phyloP scores from a whole-genome alignment of 2,888 invertebrate species.

The Rhingia rostrata region DNA sequence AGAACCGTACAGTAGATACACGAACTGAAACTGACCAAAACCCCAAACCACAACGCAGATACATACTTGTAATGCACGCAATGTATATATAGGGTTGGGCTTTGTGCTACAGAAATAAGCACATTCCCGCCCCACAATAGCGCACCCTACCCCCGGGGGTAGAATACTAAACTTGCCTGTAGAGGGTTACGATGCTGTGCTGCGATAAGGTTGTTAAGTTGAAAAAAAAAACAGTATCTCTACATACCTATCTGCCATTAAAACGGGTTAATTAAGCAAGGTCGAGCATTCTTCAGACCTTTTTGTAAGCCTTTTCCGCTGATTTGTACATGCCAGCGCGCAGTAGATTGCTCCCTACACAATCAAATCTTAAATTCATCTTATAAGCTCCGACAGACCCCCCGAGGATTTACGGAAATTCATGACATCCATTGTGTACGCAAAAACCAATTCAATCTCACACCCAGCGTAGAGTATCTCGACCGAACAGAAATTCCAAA shows the following conservation, averaged over 20 bases:
- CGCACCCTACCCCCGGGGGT: slow-evolving; percentile 8
- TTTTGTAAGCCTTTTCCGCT: background rate
- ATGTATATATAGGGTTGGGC: slow-evolving; percentile 6
- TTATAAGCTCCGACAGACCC: slow-evolving; percentile 8
- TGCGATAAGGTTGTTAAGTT: background rate
- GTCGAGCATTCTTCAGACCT: background rate
- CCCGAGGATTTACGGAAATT: slow-evolving; percentile 6
- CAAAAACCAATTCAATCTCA: slow-evolving; percentile 11
- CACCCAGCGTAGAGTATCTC: background rate
- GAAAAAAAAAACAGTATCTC: background rate
- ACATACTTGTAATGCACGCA: no score
- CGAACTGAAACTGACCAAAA: no score
- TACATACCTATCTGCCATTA: background rate
- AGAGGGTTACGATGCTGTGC: no score
- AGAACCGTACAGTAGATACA: no score
- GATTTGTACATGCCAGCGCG: background rate
- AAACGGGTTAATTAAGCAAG: slow-evolving; percentile 4
- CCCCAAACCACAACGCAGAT: no score
- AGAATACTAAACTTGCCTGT: no score
- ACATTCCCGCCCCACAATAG: background rate
- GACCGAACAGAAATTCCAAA: slow-evolving; percentile 1
- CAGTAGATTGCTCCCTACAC: no score
- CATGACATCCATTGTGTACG: slow-evolving; percentile 19
- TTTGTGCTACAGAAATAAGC: slow-evolving; percentile 8
- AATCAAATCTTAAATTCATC: slow-evolving; percentile 14